Conservation (phyloP, 2,888 invertebrate genomes). For the Erynnis tages region DNA sequence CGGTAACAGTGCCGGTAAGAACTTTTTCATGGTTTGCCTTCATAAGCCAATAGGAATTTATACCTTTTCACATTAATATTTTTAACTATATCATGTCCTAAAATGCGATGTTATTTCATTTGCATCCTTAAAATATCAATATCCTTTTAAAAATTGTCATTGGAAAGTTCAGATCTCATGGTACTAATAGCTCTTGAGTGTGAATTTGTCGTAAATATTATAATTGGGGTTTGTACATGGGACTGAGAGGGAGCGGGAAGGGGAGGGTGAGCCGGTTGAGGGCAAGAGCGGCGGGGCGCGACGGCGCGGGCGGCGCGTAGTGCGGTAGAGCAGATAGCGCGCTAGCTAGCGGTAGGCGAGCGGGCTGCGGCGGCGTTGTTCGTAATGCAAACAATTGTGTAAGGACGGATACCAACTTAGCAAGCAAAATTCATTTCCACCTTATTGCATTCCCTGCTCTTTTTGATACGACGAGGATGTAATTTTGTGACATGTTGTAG, state of each 20-base stretch:
- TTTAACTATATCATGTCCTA: conserved; percentile 82
- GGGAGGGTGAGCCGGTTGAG: too few relatives aligned
- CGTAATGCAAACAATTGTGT: conserved; percentile 81
- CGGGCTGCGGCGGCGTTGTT: conserved; percentile 31
- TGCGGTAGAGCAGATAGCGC: conserved; percentile 28
- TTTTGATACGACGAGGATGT: conserved; percentile 62
- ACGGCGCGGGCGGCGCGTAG: conserved; percentile 15
- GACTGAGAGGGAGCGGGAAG: too few relatives aligned
- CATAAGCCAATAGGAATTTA: conserved; percentile 76
- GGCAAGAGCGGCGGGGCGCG: neutral
- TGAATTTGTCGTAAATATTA: conserved; percentile 48
- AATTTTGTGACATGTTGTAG: conserved; percentile 78
- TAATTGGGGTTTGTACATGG: conserved; percentile 32
- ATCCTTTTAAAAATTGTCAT: conserved; percentile 53
- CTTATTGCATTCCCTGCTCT: conserved; percentile 53
- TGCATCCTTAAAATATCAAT: conserved; percentile 69
- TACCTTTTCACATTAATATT: conserved; percentile 81
- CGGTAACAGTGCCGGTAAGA: conserved; percentile 70
- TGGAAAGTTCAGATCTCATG: conserved; percentile 78
- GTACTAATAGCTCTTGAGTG: conserved; percentile 72
- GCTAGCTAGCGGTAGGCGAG: conserved; percentile 36
- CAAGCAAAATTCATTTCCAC: conserved; percentile 59
- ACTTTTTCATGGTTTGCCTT: conserved; percentile 60
- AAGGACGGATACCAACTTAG: conserved; percentile 77
- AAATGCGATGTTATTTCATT: conserved; percentile 73